Percentiles rank a stretch among this genome's conserved stretches.
Conservation (phyloP, 2,797 vertebrate genomes). For the Psittacula derbiana region DNA sequence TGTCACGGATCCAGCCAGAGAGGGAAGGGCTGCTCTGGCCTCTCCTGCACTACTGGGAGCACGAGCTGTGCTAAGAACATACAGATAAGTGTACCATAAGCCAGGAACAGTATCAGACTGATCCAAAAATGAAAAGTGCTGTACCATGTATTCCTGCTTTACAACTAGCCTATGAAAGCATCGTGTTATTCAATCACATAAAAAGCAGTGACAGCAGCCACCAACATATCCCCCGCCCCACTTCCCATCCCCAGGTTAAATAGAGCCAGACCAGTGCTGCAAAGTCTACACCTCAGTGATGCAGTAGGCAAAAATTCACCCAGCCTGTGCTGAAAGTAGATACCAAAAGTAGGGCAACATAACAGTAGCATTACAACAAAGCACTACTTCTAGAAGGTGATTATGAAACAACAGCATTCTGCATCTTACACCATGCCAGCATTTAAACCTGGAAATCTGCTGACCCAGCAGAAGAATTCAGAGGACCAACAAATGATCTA, state of each 20-base stretch:
- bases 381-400: slow-evolving; percentile 19
- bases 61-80: neutral
- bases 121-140: neutral
- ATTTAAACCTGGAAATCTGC: slow-evolving; percentile 25
- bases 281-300: neutral
- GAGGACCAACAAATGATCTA: neutral
- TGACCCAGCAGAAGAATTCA: slow-evolving; percentile 23
- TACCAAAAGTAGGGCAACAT: slow-evolving; percentile 47
- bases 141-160: neutral
- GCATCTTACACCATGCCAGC: neutral
- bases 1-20: slow-evolving; percentile 4
- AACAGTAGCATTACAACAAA: slow-evolving; percentile 31
- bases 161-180: neutral
- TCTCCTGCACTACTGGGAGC: neutral
- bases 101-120: slow-evolving; percentile 8
- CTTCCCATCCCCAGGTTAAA: neutral
- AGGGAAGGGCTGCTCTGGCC: neutral
- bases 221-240: neutral
- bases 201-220: neutral
- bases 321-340: slow-evolving; percentile 18
- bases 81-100: neutral
- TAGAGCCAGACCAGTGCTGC: neutral
- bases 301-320: neutral
- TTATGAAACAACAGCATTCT: slow-evolving; percentile 44
- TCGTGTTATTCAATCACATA: neutral